Conservation (phyloP, 2,888 invertebrate genomes). For the Drosophila setosimentum region DNA sequence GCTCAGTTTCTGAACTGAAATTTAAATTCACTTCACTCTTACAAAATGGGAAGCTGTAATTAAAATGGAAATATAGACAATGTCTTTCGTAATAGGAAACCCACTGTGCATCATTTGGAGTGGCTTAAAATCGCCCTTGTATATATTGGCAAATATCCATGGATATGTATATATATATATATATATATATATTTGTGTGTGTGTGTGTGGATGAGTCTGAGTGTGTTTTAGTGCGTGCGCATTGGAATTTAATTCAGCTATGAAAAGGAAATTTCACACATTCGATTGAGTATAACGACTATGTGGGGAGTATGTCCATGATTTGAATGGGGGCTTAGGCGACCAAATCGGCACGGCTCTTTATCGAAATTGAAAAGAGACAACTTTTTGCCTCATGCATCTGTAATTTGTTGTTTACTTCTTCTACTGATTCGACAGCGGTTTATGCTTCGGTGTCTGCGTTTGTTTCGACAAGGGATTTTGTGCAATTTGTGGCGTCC, state of each 20-base stretch:
- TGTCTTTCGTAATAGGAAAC: neutral
- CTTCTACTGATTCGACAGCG: neutral
- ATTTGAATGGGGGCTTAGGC: conserved; percentile 53
- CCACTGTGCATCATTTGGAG: conserved; percentile 42
- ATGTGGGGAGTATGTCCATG: conserved; percentile 24
- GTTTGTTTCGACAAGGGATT: conserved; percentile 18
- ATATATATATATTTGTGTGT: conserved; percentile 3
- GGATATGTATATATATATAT: conserved; percentile 4
- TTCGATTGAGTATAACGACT: conserved; percentile 56
- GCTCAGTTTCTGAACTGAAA: neutral
- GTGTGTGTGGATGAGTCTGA: conserved; percentile 1
- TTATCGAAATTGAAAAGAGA: conserved; percentile 69
- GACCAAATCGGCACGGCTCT: conserved; percentile 34
- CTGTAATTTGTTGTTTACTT: conserved; percentile 48
- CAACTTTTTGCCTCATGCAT: conserved; percentile 19
- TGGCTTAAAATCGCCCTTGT: conserved; percentile 20
- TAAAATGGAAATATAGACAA: conserved; percentile 8
- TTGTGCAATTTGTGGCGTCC: conserved; percentile 55
- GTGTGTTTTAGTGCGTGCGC: conserved; percentile 27
- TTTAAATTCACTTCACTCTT: neutral
- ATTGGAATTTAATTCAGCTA: conserved; percentile 73
- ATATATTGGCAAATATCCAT: conserved; percentile 21
- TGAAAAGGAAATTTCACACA: conserved; percentile 68
- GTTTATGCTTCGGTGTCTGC: conserved; percentile 4
- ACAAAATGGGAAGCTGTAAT: neutral